Conservation (phyloP, 2,888 invertebrate species). For the Spodoptera exigua region DNA sequence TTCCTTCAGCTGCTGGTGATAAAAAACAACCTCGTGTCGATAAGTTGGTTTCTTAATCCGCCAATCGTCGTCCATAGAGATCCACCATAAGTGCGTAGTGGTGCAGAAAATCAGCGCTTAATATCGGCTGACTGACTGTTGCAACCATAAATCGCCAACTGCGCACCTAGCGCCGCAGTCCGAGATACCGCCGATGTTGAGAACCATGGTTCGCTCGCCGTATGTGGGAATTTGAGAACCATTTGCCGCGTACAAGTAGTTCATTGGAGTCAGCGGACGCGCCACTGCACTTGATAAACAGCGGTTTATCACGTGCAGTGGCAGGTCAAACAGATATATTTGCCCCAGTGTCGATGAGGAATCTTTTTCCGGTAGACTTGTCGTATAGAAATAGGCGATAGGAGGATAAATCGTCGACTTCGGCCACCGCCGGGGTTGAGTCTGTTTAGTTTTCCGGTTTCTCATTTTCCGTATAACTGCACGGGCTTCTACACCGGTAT, state of each 20-base stretch:
- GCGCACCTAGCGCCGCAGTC: not conserved
- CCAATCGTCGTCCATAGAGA: not conserved
- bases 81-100: slow-evolving; percentile 5
- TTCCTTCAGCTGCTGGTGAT: not conserved
- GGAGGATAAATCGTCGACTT: not conserved
- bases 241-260: too few species aligned
- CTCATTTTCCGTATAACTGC: not conserved
- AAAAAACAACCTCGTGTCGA: not conserved
- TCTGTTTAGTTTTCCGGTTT: not conserved
- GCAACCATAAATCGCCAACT: slow-evolving; percentile 9
- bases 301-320: not conserved
- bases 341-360: not conserved
- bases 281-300: too few species aligned
- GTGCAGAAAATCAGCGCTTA: slow-evolving; percentile 12
- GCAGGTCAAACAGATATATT: too few species aligned
- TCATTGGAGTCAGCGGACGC: too few species aligned
- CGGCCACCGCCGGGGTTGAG: not conserved
- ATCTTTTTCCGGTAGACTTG: not conserved
- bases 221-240: too few species aligned
- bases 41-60: not conserved
- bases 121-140: slow-evolving; percentile 5
- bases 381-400: not conserved
- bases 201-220: not conserved
- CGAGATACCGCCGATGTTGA: not conserved
- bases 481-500: not conserved